Percentiles rank a stretch among this genome's conserved stretches.
phyloP scores from a whole-genome alignment of 1,140 invertebrate genomes.

The Nebria ingens region DNA sequence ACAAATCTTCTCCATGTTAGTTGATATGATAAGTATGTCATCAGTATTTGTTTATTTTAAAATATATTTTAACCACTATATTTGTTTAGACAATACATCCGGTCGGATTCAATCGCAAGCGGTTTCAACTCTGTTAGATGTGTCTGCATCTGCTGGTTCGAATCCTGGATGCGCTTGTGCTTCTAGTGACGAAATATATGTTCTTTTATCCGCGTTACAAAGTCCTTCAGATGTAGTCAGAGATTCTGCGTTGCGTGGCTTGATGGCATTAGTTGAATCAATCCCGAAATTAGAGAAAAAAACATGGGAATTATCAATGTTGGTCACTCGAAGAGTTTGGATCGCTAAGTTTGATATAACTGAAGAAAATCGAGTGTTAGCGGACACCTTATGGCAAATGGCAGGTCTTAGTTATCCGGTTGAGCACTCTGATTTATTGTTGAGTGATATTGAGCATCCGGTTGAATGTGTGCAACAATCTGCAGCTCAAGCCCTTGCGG shows the following conservation, averaged over 20 bases:
- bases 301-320: slow-evolving; percentile 43
- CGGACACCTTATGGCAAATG: slow-evolving; percentile 55
- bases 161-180: slow-evolving; percentile 48
- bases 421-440: slow-evolving; percentile 48
- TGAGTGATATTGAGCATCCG: slow-evolving; percentile 68
- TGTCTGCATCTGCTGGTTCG: slow-evolving; percentile 59
- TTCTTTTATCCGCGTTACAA: slow-evolving; percentile 67
- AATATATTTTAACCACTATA: slow-evolving; percentile 13
- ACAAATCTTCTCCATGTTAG: slow-evolving; percentile 69
- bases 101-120: slow-evolving; percentile 66
- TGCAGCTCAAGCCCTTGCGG: slow-evolving; percentile 62
- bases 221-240: slow-evolving; percentile 57
- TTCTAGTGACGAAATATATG: slow-evolving; percentile 57
- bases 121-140: slow-evolving; percentile 62
- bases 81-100: slow-evolving; percentile 41
- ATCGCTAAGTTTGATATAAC: slow-evolving; percentile 64
- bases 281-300: slow-evolving; percentile 53
- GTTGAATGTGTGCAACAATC: slow-evolving; percentile 70
- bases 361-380: slow-evolving; percentile 57
- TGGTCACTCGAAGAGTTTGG: slow-evolving; percentile 62
- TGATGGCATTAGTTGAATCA: slow-evolving; percentile 51
- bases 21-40: slow-evolving; percentile 64
- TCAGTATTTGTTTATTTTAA: slow-evolving; percentile 8
- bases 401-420: slow-evolving; percentile 46
- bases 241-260: slow-evolving; percentile 65